These are phyloP conservation scores for Vidua macroura DNA, from an alignment of 2,113 vertebrate species.

Conservation along the genomic window DNA sequence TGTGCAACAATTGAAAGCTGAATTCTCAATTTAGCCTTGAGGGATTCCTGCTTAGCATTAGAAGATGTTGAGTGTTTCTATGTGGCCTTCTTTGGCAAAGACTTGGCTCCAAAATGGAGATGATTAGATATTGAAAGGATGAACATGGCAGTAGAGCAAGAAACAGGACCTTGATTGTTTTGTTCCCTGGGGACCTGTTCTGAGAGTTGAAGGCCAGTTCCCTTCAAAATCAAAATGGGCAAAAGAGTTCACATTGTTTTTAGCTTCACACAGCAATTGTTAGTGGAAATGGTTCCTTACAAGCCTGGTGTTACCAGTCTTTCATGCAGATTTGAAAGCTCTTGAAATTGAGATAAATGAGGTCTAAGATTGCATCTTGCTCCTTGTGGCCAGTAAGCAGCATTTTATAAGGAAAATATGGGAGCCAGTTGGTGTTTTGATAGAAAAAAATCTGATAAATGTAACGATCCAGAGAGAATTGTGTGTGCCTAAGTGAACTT, in stretches of 20 bases:
- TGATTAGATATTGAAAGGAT: neutral
- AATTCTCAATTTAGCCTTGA: neutral
- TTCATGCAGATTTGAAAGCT: neutral
- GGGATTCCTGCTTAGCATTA: neutral
- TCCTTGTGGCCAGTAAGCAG: neutral
- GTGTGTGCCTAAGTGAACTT: neutral
- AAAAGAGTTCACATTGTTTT: neutral
- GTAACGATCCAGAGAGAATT: neutral
- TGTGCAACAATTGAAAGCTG: neutral
- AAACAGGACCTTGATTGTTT: slow-evolving; percentile 6
- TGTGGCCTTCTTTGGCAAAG: neutral
- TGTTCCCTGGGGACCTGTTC: neutral
- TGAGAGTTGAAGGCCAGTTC: neutral
- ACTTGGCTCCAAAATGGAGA: neutral
- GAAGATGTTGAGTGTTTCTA: neutral
- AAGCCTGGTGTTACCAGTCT: neutral
- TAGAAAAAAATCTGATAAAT: neutral
- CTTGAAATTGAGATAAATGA: slow-evolving; percentile 1
- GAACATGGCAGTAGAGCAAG: neutral
- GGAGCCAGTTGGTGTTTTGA: neutral
- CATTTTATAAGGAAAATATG: neutral
- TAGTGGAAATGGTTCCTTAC: neutral
- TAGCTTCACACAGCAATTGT: neutral
- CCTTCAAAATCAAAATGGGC: neutral
- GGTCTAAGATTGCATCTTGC: neutral